Percentiles rank a stretch among this genome's conserved stretches.
phyloP scores from a whole-genome alignment of 2,888 invertebrate species.

The Acanthococcus lagerstroemiae region DNA sequence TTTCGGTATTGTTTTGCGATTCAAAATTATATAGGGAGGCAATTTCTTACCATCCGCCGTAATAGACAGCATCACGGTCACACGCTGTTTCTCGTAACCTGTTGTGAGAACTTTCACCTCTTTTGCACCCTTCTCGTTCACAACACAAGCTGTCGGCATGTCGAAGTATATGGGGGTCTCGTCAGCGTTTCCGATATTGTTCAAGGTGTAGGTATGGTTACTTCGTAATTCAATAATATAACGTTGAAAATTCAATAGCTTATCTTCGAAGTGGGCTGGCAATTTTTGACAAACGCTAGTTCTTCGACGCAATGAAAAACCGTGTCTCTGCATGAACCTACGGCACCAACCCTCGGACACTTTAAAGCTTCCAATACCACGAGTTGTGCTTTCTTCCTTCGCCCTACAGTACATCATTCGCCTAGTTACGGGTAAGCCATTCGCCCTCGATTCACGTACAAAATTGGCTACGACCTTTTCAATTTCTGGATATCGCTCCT shows the following conservation, averaged over 20 bases:
- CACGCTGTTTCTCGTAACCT: not conserved
- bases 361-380: constrained; percentile 1
- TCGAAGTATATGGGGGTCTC: not conserved
- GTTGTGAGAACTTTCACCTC: not conserved
- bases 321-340: not conserved
- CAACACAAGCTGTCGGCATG: not conserved
- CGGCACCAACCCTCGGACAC: not conserved
- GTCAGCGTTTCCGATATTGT: not conserved
- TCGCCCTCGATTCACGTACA: not conserved
- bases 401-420: not conserved
- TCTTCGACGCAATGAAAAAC: not conserved
- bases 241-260: not conserved
- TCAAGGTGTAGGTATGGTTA: not conserved
- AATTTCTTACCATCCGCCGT: not conserved
- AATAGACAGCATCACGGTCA: not conserved
- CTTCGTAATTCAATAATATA: not conserved
- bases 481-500: not conserved
- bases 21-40: not conserved
- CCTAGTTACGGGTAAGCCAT: not conserved
- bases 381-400: not conserved
- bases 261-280: not conserved
- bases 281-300: not conserved
- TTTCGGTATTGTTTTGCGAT: not conserved
- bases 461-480: not conserved
- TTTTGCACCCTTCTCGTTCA: not conserved